Evolutionary conservation across 2,113 vertebrate genomes (phyloP), one percentile per base, ranked within the genome.

Genomic region (Cheilinus undulatus): DNA sequence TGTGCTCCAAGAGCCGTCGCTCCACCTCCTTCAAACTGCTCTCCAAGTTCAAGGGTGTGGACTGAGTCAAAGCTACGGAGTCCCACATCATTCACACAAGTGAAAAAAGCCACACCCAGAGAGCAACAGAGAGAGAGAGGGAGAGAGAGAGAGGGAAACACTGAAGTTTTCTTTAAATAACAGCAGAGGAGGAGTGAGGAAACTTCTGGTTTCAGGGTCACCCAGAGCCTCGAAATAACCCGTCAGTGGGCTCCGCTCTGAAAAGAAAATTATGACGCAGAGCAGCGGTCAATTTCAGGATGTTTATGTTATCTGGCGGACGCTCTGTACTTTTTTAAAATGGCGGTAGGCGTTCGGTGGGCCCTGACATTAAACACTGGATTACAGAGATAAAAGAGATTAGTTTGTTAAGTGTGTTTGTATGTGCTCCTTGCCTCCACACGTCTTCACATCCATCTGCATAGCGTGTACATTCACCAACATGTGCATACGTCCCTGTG

Each of bases 21-120:
- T 89, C 89, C 87, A 85, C 88, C 90, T 92, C 89, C 90, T 89
- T 60, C 70, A 66, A 82, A 85, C 86, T 87, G 76, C 67, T 83
- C 84, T 86, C 86, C 73, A 86, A 87, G 86, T 87, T 78, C 28
- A 86, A 90, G 88, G 92, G 90, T 89, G 86, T 90, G 88, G 91
- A 92, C 90, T 89, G 76, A 92, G 78, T 88, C 82, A 52, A 63
- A 86, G 89, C 87, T 83, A 53, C 61, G 87, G 71, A 76, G 80
- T 42, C 78, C 86, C 85, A 92, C 89, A 93, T 94, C 92, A 94
- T 92, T 94, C 91, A 90, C 88, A 90, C 86, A 89, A 93, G 89
- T 93, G 91, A 68, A 51, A 76, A 30, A 88, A 91, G 92, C 92
- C 93, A 93, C 93, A 94, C 94, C 91, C 94, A 93, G 91, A 23